Evolutionary conservation across 2,888 invertebrate genomes (phyloP), one percentile per base, ranked within the genome.

Genomic region (Drosophila kokeensis): DNA sequence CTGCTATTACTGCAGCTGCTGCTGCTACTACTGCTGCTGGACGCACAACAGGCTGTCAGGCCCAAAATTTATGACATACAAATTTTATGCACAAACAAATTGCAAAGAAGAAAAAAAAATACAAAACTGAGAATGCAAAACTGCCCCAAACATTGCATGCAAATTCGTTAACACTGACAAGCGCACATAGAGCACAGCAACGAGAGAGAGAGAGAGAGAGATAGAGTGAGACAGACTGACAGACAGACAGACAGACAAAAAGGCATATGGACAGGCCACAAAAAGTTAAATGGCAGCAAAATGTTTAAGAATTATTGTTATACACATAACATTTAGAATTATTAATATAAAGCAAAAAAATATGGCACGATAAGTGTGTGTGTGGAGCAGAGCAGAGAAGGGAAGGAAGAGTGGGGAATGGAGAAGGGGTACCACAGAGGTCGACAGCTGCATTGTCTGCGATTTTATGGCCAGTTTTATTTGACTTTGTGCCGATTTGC

Each of bases 61-160:
- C 60, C 60, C 50, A 36, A 34, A 80, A 68, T 82, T 70, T 82
- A 79, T 82, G 76, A 60, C 76, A 84, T 76, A 73, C 76, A 80
- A 84, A 82, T 83, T 81, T 82, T 74, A 76, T 79, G 79, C 76
- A 71, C 69, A 72, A 72, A 63, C 73, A 76, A 79, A 66, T 61
- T 61, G 70, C 50, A 72, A 60, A 60, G 36, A 36, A 62, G 54
- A 69, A 40, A 32, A 65, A 40, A 45, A 50, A 71, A 58, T 21
- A 21, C 45, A 13, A 50, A 68, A 60, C 45, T 62, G 42, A 38
- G 72, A 63, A 66, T 57, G 61, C 50, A 75, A 78, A 82, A 74
- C 64, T 76, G 75, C 53, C 66, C 73, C 81, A 48, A 64, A 82
- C 73, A 84, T 76, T 79, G 81, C 82, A 82, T 82, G 81, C 80